A percentile compares a stretch with the other conserved stretches of the same genome.
Evolutionary conservation across 37 sponge, comb jelly and placozoan genomes (phyloP).

Genomic region (Eunapius fragilis): DNA sequence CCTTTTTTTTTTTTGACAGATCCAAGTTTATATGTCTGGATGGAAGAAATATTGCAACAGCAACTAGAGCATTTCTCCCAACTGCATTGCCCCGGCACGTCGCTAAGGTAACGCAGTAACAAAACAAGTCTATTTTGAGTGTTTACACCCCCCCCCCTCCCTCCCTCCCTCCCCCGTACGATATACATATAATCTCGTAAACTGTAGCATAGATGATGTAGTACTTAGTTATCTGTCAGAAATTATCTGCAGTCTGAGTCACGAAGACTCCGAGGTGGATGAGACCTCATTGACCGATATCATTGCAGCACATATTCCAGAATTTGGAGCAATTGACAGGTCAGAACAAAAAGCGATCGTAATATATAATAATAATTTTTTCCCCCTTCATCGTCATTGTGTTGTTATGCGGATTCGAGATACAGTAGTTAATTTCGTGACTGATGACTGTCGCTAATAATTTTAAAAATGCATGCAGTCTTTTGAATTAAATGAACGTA

Average conservation of each 20-base stretch:
- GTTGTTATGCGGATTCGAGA: no score
- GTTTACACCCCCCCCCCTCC: background rate
- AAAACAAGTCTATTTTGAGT: background rate
- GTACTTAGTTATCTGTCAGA: background rate
- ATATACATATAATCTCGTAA: no score
- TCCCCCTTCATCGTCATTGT: no score
- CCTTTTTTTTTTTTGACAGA: background rate
- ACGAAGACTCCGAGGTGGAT: background rate
- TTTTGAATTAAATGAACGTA: no score
- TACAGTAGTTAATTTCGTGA: no score
- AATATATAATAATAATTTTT: no score
- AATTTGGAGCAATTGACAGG: background rate
- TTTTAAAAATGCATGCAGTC: no score
- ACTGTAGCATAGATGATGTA: background rate
- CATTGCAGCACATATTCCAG: background rate
- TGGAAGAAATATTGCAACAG: background rate
- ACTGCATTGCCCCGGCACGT: background rate
- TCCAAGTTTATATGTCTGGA: background rate
- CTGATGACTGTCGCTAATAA: no score
- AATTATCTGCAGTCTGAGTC: background rate
- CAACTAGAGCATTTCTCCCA: background rate
- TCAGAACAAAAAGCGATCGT: no score
- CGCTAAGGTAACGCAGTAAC: background rate
- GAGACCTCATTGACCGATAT: background rate
- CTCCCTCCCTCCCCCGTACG: background rate